Percentiles rank a stretch among this genome's conserved stretches.
phyloP scores from a whole-genome alignment of 2,888 invertebrate species.

The Gandaritis pyraliata region DNA sequence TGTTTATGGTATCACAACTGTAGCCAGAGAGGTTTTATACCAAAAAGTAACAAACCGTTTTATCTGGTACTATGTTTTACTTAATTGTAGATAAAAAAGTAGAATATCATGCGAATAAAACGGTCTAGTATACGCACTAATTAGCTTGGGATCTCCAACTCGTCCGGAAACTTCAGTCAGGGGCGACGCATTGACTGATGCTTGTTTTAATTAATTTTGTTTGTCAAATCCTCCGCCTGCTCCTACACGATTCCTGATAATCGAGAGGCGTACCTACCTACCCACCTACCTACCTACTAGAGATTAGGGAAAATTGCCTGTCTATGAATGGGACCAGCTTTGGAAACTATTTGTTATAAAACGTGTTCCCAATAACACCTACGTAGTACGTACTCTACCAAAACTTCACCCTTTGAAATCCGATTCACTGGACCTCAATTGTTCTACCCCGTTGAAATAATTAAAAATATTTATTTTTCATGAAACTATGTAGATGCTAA shows the following conservation, averaged over 20 bases:
- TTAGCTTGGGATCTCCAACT: not conserved
- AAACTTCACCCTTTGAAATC: not conserved
- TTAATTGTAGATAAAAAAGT: not conserved
- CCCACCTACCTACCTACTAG: too few relatives aligned
- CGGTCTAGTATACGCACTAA: too few relatives aligned
- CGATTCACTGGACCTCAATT: too few relatives aligned
- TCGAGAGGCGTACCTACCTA: conserved; percentile 37
- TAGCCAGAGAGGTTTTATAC: too few relatives aligned
- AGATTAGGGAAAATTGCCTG: conserved; percentile 38
- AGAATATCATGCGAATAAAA: too few relatives aligned
- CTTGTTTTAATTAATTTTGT: conserved; percentile 44
- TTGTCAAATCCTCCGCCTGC: conserved; percentile 34
- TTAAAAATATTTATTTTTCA: too few relatives aligned
- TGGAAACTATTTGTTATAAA: conserved; percentile 5
- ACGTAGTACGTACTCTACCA: too few relatives aligned
- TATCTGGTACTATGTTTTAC: too few relatives aligned
- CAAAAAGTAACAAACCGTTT: too few relatives aligned
- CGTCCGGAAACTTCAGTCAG: too few relatives aligned
- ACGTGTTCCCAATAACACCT: not conserved
- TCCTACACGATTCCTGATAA: conserved; percentile 32
- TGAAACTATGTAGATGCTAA: too few relatives aligned
- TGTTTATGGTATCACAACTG: not conserved
- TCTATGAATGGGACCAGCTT: conserved; percentile 3
- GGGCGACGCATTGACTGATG: conserved; percentile 23
- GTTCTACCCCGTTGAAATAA: too few relatives aligned